A percentile compares a stretch with the other conserved stretches of the same genome.
phyloP scores from a whole-genome alignment of 2,113 vertebrate species.

The Silurus glanis region DNA sequence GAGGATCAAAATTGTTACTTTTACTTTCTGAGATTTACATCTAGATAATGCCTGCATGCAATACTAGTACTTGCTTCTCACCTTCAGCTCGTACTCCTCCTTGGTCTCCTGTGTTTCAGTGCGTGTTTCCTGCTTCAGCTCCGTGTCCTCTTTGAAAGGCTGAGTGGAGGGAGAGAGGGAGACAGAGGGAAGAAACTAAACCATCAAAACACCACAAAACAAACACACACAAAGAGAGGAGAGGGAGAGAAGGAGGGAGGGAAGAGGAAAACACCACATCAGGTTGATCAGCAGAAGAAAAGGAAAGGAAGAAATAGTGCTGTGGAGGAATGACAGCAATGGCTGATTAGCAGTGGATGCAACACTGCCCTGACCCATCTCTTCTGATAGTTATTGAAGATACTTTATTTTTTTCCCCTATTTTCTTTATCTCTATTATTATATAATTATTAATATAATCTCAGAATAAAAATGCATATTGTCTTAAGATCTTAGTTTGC shows the following conservation, averaged over 20 bases:
- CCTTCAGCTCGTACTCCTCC: slow-evolving; percentile 96
- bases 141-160: slow-evolving; percentile 94
- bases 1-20: neutral
- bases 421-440: neutral
- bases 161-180: slow-evolving; percentile 81
- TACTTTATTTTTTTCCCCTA: neutral
- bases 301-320: slow-evolving; percentile 47
- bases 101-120: slow-evolving; percentile 87
- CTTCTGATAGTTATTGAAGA: neutral
- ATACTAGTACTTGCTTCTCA: slow-evolving; percentile 56
- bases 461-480: neutral
- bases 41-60: neutral
- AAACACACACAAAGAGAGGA: slow-evolving; percentile 71
- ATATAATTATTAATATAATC: neutral
- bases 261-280: slow-evolving; percentile 71
- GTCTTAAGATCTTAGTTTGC: neutral
- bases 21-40: neutral
- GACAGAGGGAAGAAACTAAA: slow-evolving; percentile 81
- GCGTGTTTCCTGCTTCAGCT: slow-evolving; percentile 90
- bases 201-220: slow-evolving; percentile 74
- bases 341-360: slow-evolving; percentile 21
- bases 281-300: slow-evolving; percentile 68
- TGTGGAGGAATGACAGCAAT: slow-evolving; percentile 36
- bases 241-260: slow-evolving; percentile 64
- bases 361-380: neutral